Evolutionary conservation across 2,888 invertebrate species (phyloP).

Genomic region (Myopa tessellatipennis): DNA sequence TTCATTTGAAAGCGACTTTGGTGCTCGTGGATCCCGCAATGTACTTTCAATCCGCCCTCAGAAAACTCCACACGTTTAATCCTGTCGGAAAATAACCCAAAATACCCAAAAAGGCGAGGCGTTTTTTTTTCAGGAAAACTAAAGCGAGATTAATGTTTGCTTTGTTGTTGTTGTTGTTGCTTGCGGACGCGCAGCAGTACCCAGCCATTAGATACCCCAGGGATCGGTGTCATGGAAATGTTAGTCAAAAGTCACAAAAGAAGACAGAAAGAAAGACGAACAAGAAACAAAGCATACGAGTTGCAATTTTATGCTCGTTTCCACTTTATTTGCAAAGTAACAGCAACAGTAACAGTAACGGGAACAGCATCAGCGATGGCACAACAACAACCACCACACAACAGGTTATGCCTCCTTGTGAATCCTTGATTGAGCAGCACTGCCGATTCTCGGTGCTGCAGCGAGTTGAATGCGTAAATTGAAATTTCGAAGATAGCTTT

Average conservation of each 20-base stretch:
- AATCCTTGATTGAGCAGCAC: conserved; percentile 26
- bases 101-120: conserved; percentile 3
- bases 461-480: conserved; percentile 21
- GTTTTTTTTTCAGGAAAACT: conserved; percentile 22
- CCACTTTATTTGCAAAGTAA: conserved; percentile 30
- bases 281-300: conserved; percentile 18
- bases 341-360: conserved; percentile 15
- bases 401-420: conserved; percentile 12
- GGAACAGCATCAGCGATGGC: background rate
- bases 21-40: conserved; percentile 2
- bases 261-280: conserved; percentile 13
- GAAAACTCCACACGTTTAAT: conserved; percentile 4
- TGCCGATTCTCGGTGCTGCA: background rate
- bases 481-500: conserved; percentile 27
- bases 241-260: conserved; percentile 28
- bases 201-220: conserved; percentile 21
- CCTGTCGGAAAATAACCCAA: conserved; percentile 13
- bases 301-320: conserved; percentile 33
- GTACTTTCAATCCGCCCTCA: conserved; percentile 11
- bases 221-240: conserved; percentile 26
- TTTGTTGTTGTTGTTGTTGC: conserved; percentile 12
- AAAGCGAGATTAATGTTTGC: conserved; percentile 34
- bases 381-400: conserved; percentile 19
- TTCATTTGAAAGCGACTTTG: conserved; percentile 47
- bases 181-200: background rate